These are phyloP conservation scores for Erpetoichthys calabaricus DNA, from an alignment of 2,797 vertebrate species.

Conservation along the genomic window DNA sequence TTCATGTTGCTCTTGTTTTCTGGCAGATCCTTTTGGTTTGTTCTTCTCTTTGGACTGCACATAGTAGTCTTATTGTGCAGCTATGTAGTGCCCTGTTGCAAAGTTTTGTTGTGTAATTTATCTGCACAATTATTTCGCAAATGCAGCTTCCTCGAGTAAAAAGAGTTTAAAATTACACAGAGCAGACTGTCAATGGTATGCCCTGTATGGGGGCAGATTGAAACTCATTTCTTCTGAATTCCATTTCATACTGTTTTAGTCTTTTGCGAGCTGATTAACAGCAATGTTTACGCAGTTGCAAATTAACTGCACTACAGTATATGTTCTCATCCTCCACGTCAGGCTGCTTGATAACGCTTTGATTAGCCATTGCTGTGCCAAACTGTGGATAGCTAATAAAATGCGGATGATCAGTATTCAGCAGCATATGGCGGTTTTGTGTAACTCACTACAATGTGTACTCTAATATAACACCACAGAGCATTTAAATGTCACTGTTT, in stretches of 20 bases:
- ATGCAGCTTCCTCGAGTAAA: slow-evolving; percentile 40
- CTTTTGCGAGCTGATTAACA: slow-evolving; percentile 18
- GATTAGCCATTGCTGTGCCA: slow-evolving; percentile 10
- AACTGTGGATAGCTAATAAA: slow-evolving; percentile 5
- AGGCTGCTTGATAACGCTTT: slow-evolving; percentile 6
- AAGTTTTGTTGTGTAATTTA: slow-evolving; percentile 13
- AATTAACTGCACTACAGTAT: slow-evolving; percentile 9
- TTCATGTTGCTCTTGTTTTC: no score
- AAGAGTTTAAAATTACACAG: slow-evolving; percentile 36
- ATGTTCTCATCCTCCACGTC: slow-evolving; percentile 7
- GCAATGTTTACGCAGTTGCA: slow-evolving; percentile 13
- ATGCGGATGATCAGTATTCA: slow-evolving; percentile 2
- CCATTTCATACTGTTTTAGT: slow-evolving; percentile 16
- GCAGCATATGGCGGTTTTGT: slow-evolving; percentile 3
- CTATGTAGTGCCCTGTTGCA: no score
- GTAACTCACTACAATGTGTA: no score
- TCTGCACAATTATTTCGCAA: slow-evolving; percentile 29
- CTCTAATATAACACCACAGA: no score
- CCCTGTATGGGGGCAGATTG: slow-evolving; percentile 22
- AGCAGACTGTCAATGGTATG: slow-evolving; percentile 33
- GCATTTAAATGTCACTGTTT: no score
- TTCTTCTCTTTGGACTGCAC: no score
- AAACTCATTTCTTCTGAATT: slow-evolving; percentile 28
- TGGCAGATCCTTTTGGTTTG: no score
- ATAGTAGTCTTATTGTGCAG: no score